Evolutionary conservation across 2,797 vertebrate genomes (phyloP).

Genomic region (Esox lucius): DNA sequence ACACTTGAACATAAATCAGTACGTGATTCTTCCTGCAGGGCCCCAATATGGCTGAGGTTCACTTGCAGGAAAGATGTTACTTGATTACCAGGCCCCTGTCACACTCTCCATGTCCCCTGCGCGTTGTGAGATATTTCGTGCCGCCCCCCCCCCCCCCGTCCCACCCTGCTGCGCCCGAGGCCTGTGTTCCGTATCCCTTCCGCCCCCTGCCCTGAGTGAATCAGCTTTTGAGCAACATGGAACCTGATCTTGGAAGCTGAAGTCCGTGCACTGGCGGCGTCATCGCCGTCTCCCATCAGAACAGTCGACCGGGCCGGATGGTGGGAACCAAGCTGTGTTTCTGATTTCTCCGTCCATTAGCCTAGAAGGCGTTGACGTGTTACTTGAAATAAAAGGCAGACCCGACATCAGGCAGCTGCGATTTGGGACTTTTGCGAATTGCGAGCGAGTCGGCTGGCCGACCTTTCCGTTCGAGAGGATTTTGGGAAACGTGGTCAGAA

Average conservation of each 20-base stretch:
- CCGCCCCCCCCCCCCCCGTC: conserved; percentile 16
- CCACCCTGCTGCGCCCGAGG: not conserved
- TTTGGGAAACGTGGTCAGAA: not conserved
- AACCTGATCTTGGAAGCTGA: conserved; percentile 31
- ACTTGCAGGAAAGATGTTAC: conserved; percentile 25
- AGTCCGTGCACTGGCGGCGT: conserved; percentile 8
- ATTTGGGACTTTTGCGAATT: not conserved
- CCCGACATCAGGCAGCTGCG: conserved; percentile 12
- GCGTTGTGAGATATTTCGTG: conserved; percentile 3
- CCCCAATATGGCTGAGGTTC: conserved; percentile 20
- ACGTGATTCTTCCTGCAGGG: not conserved
- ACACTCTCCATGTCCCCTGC: conserved; percentile 10
- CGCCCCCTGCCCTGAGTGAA: not conserved
- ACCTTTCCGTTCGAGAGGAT: not conserved
- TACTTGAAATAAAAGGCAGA: not conserved
- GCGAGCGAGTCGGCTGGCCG: not conserved
- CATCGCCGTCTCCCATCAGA: not conserved
- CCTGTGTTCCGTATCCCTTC: conserved; percentile 34
- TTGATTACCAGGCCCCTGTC: conserved; percentile 4
- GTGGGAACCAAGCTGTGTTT: conserved; percentile 36
- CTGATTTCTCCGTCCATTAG: conserved; percentile 22
- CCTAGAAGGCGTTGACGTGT: conserved; percentile 26
- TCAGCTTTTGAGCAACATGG: conserved; percentile 32
- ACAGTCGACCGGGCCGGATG: not conserved
- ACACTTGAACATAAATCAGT: not conserved